A percentile compares a stretch with the other conserved stretches of the same genome.
Evolutionary conservation across 2,797 vertebrate species (phyloP).

Genomic region (Naso thynnoides): DNA sequence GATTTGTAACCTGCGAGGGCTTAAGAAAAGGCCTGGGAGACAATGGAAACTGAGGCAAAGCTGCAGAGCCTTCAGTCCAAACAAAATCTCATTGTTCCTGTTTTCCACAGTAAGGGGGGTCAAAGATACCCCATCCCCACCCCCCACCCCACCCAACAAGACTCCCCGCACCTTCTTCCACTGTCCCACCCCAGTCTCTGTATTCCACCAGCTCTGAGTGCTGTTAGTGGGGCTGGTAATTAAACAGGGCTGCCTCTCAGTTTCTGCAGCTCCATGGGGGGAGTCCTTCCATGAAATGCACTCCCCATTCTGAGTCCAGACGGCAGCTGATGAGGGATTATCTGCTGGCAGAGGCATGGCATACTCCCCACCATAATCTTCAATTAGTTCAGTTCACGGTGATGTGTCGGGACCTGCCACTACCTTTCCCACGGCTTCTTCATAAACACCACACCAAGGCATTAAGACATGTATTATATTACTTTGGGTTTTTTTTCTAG

Average conservation of each 20-base stretch:
- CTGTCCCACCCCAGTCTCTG: constrained; percentile 54
- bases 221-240: constrained; percentile 84
- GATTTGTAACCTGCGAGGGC: constrained; percentile 74
- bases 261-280: constrained; percentile 87
- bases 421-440: constrained; percentile 88
- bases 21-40: constrained; percentile 68
- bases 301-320: constrained; percentile 87
- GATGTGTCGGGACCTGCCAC: constrained; percentile 78
- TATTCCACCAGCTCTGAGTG: constrained; percentile 62
- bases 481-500: no score
- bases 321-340: constrained; percentile 90
- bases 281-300: constrained; percentile 87
- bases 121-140: constrained; percentile 33
- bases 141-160: constrained; percentile 76
- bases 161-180: constrained; percentile 57
- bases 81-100: constrained; percentile 83
- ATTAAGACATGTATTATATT: not conserved
- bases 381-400: constrained; percentile 90
- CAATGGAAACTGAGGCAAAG: constrained; percentile 75
- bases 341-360: constrained; percentile 84
- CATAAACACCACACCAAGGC: constrained; percentile 29
- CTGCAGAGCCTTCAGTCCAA: constrained; percentile 73
- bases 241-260: constrained; percentile 88
- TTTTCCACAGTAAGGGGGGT: constrained; percentile 78
- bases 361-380: constrained; percentile 87